Conservation (phyloP, 2,113 vertebrate species). For the Odocoileus hemionus region DNA sequence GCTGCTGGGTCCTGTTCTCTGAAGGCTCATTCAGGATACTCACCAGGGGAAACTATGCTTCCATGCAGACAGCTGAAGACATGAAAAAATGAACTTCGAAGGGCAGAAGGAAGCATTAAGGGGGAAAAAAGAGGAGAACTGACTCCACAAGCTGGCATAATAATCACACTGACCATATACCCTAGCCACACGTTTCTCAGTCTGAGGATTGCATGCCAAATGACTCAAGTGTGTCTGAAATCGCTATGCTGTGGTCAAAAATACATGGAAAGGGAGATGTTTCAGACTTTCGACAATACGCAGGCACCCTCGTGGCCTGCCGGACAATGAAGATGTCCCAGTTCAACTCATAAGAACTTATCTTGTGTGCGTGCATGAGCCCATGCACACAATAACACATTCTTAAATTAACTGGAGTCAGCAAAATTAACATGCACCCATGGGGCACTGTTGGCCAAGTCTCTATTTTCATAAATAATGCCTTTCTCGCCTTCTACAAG, state of each 20-base stretch:
- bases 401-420: slow-evolving; percentile 30
- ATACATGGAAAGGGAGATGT: background rate
- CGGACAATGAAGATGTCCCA: background rate
- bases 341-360: background rate
- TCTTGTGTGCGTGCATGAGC: accelerated
- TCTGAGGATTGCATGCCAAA: background rate
- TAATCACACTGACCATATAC: background rate
- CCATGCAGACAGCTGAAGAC: background rate
- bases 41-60: background rate
- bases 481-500: slow-evolving; percentile 42
- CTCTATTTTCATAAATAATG: slow-evolving; percentile 38
- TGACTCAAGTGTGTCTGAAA: background rate
- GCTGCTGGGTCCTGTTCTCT: background rate
- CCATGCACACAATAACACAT: accelerated
- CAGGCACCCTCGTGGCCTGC: background rate
- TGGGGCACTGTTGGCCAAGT: background rate
- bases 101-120: background rate
- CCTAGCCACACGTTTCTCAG: background rate
- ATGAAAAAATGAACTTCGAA: background rate
- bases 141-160: too few relatives aligned
- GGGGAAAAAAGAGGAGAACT: background rate
- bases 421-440: slow-evolving; percentile 20
- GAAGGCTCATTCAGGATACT: background rate
- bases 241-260: background rate
- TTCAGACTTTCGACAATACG: background rate